Evolutionary conservation across 2,113 vertebrate genomes (phyloP), one percentile per base, ranked within the genome.

Genomic region (Mola mola): DNA sequence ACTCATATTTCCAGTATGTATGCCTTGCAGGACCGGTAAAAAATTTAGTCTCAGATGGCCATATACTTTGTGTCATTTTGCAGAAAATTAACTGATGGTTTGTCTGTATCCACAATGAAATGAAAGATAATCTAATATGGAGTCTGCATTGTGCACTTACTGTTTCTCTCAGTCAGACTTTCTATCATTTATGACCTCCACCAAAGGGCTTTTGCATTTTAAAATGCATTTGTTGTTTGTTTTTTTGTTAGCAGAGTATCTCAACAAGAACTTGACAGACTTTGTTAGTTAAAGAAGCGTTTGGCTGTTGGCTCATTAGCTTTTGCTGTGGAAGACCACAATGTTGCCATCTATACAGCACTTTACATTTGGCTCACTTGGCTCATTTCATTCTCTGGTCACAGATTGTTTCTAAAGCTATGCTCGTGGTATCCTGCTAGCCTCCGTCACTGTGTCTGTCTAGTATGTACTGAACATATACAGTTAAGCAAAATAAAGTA

Each of bases 51-150:
- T 10, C 1, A 10, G 37, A 51, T 21, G 31, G 43, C 21, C 16
- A 28, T 33, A 42, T 57, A 66, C 8, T 75, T 53, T 37, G 33
- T 67, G 28, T 65, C 19, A 28, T 55, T 52, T 62, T 47, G 46
- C 17, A 6, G 62, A 34, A 16, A 40, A 10, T 73, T 57, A 42
- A 81, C 55, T 6, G 43, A 78, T 62, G 44, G 40, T 53, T 79
- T 60, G 28, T 56, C 61, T 52, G 31, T 60, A 72, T 64, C 60
- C 20, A 5, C 21, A 48, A 8, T 34, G 55, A 83, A 72, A 79
- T 57, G 7, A 79, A 69, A 77, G n/a, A 74, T 46, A 1, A 59
- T 49, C 67, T 64, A 38, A 52, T 28, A 50, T 49, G 25, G 24
- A 61, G 21, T 40, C 20, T 13, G 20, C 6, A 11, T 15, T 36